Percentiles rank a stretch among this genome's conserved stretches.
Conservation (phyloP, 1,140 invertebrate species). For the Brachionus sp. region DNA sequence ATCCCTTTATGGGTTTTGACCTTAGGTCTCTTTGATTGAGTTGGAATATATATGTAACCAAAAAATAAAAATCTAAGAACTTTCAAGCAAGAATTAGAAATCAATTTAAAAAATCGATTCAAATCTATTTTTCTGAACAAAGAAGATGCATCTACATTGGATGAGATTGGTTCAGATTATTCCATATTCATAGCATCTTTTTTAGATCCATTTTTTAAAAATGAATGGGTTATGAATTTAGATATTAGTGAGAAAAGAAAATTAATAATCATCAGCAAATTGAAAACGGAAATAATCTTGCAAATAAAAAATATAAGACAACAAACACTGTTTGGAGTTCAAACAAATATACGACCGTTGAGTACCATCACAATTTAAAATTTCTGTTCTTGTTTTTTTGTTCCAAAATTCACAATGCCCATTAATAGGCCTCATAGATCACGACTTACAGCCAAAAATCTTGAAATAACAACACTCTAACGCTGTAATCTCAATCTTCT, state of each 20-base stretch:
- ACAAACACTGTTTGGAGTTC: no score
- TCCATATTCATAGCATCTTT: not conserved
- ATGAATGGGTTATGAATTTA: not conserved
- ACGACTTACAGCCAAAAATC: not conserved
- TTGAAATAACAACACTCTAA: not conserved
- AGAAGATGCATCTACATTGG: not conserved
- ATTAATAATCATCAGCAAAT: not conserved
- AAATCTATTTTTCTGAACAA: not conserved
- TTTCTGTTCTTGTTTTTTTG: no score
- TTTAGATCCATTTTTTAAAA: not conserved
- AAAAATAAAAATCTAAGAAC: not conserved
- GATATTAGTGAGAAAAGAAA: not conserved
- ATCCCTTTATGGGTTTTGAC: no score
- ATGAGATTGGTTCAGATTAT: not conserved
- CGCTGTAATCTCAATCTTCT: not conserved
- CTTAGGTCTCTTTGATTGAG: no score
- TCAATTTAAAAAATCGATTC: not conserved
- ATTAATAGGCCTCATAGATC: not conserved
- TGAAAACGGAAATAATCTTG: no score
- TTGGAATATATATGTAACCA: no score
- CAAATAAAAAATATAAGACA: no score
- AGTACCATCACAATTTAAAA: no score
- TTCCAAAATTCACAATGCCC: no score
- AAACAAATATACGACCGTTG: no score
- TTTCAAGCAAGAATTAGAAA: not conserved